These are phyloP conservation scores for Tuta absoluta DNA, from an alignment of 2,888 invertebrate species.

Conservation along the genomic window DNA sequence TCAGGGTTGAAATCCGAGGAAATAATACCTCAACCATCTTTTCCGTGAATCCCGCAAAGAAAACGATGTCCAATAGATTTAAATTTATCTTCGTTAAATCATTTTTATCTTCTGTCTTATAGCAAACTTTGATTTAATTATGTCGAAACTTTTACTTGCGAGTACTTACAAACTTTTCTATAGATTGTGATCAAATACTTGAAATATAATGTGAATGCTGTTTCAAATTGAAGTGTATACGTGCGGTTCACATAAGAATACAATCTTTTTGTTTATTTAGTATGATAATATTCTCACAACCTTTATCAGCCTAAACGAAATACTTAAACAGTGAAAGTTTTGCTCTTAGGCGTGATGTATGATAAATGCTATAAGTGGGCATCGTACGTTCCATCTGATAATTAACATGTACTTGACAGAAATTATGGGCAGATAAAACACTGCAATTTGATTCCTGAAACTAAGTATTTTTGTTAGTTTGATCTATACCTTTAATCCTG, in stretches of 20 bases:
- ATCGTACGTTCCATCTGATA: constrained; percentile 7
- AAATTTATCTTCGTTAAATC: no score
- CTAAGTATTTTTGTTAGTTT: background rate
- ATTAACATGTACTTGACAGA: constrained; percentile 1
- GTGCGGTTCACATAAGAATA: constrained; percentile 2
- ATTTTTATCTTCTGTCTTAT: no score
- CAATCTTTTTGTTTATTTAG: background rate
- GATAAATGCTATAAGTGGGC: background rate
- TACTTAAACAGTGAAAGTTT: constrained; percentile 14
- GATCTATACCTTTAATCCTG: background rate
- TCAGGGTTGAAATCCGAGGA: no score
- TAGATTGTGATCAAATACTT: no score
- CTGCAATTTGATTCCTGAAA: background rate
- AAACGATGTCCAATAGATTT: no score
- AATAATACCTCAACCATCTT: no score
- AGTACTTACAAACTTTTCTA: no score
- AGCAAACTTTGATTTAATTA: no score
- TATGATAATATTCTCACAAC: background rate
- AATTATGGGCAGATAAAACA: background rate
- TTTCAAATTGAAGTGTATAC: background rate
- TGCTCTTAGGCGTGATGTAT: constrained; percentile 7
- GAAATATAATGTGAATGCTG: background rate
- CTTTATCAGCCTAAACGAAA: background rate
- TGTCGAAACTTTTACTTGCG: no score
- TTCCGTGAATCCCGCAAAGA: no score